These are phyloP conservation scores for Luscinia megarhynchos DNA, from an alignment of 2,797 vertebrate genomes.

Conservation along the genomic window DNA sequence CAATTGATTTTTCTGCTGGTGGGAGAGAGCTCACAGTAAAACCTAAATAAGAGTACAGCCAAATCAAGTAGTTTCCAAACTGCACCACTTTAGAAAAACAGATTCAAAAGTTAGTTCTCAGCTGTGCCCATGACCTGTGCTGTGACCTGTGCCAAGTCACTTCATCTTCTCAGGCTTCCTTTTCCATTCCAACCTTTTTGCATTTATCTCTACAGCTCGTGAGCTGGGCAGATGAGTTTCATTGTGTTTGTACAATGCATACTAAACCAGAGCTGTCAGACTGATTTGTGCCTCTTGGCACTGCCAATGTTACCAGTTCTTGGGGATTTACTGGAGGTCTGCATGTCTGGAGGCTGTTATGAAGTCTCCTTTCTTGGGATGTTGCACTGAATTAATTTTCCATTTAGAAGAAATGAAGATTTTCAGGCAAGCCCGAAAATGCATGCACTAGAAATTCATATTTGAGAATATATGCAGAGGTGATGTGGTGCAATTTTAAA, in stretches of 20 bases:
- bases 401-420: neutral
- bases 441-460: neutral
- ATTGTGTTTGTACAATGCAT: slow-evolving; percentile 11
- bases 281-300: slow-evolving; percentile 3
- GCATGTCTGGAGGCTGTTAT: neutral
- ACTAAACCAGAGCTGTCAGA: neutral
- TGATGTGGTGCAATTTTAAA: neutral
- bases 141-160: neutral
- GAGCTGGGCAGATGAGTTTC: neutral
- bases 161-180: neutral
- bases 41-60: neutral
- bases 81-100: neutral
- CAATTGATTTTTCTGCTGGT: neutral
- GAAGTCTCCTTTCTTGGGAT: neutral
- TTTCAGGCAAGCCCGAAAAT: neutral
- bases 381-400: neutral
- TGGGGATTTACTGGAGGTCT: neutral
- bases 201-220: neutral
- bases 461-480: neutral
- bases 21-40: neutral
- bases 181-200: neutral
- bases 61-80: neutral
- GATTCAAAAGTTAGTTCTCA: neutral
- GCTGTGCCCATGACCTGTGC: neutral
- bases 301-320: neutral